Evolutionary conservation across 2,797 vertebrate species (phyloP).

Genomic region (Pseudocheirus occidentalis): DNA sequence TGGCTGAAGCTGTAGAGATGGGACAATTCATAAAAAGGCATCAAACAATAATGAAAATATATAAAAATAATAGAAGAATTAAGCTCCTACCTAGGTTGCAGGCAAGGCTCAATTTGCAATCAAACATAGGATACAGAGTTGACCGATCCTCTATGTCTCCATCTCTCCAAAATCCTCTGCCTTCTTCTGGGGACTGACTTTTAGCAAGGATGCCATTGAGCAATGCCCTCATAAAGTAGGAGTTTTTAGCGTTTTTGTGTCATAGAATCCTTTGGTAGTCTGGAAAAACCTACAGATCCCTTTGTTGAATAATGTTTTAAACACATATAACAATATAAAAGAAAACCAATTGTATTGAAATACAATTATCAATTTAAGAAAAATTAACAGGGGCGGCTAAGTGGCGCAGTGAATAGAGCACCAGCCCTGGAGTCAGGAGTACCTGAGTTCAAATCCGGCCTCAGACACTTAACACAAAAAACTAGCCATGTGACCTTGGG

Average conservation of each 20-base stretch:
- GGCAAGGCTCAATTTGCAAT: not conserved
- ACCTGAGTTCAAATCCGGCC: no score
- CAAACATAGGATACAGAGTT: not conserved
- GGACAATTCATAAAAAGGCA: not conserved
- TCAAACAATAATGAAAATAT: not conserved
- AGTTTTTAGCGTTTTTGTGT: not conserved
- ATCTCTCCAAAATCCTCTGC: not conserved
- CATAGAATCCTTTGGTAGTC: not conserved
- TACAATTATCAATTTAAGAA: not conserved
- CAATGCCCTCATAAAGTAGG: slow-evolving; percentile 29
- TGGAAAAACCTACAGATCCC: not conserved
- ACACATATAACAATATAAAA: not conserved
- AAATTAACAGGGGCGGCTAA: no score
- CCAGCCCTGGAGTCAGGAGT: no score
- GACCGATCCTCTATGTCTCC: not conserved
- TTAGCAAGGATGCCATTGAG: not conserved
- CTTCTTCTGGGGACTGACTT: slow-evolving; percentile 10
- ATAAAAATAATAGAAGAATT: not conserved
- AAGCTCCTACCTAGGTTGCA: not conserved
- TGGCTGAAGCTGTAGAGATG: not conserved
- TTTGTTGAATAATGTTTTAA: not conserved
- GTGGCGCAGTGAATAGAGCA: no score
- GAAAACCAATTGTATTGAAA: not conserved
- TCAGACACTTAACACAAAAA: no score
- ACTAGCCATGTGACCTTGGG: no score